Evolutionary conservation across 2,888 invertebrate genomes (phyloP).

Genomic region (Caenorhabditis doughertyi): DNA sequence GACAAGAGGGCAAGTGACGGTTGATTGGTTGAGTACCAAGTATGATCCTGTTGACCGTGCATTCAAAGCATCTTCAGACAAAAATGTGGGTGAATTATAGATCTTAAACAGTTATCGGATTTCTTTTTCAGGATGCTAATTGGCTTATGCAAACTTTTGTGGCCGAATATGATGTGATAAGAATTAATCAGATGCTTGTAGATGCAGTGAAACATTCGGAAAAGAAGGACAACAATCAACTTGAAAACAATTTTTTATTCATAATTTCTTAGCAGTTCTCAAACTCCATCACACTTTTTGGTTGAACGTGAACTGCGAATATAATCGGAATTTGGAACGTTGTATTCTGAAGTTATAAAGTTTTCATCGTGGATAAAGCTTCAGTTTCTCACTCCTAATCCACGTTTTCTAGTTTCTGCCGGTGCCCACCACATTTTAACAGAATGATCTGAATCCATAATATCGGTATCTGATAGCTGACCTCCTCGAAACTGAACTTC

Average conservation of each 20-base stretch:
- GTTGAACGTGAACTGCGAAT: slow-evolving; percentile 52
- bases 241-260: slow-evolving; percentile 12
- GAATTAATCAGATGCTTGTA: slow-evolving; percentile 69
- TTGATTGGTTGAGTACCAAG: slow-evolving; percentile 60
- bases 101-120: background rate
- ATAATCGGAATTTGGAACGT: slow-evolving; percentile 34
- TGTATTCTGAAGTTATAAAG: slow-evolving; percentile 30
- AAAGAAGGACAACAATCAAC: background rate
- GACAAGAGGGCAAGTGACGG: slow-evolving; percentile 68
- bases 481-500: slow-evolving; percentile 50
- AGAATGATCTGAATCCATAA: slow-evolving; percentile 50
- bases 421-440: slow-evolving; percentile 53
- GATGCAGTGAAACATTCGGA: slow-evolving; percentile 61
- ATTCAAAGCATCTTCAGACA: slow-evolving; percentile 26
- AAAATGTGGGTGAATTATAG: slow-evolving; percentile 38
- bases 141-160: slow-evolving; percentile 64
- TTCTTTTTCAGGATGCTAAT: slow-evolving; percentile 36
- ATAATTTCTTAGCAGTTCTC: background rate
- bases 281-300: slow-evolving; percentile 43
- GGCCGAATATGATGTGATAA: slow-evolving; percentile 67
- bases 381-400: slow-evolving; percentile 19
- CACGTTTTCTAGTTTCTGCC: slow-evolving; percentile 50
- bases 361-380: background rate
- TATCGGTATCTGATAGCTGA: slow-evolving; percentile 33
- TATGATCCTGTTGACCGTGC: slow-evolving; percentile 25